Conservation (phyloP, 2,797 vertebrate genomes). For the Parauchenoglanis ngamensis region DNA sequence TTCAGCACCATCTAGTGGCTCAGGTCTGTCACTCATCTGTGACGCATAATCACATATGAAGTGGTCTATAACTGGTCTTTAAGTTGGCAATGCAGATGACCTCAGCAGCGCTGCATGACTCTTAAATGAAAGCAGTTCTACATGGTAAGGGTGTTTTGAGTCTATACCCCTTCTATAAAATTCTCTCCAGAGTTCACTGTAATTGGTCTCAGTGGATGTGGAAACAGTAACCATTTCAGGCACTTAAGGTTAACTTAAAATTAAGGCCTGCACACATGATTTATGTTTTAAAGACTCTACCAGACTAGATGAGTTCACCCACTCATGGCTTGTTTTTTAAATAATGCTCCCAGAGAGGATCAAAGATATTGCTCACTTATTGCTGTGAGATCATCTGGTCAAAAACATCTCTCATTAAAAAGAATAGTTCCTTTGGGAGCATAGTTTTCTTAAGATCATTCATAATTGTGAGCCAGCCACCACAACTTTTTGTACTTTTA, state of each 20-base stretch:
- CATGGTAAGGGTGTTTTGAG: background rate
- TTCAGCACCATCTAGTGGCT: constrained; percentile 81
- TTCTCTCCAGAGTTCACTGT: constrained; percentile 2
- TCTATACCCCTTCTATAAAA: constrained; percentile 2
- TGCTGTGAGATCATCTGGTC: background rate
- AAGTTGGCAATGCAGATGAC: background rate
- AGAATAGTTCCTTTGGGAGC: background rate
- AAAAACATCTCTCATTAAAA: background rate
- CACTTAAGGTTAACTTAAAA: constrained; percentile 23
- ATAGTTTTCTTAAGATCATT: background rate
- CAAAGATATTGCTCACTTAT: constrained; percentile 12
- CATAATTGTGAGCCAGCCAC: background rate
- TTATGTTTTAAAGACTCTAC: constrained; percentile 31
- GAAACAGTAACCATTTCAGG: constrained; percentile 32
- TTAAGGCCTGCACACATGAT: constrained; percentile 12
- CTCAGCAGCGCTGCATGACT: constrained; percentile 31
- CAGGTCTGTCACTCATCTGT: constrained; percentile 39
- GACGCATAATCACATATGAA: constrained; percentile 1
- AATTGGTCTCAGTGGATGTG: constrained; percentile 41
- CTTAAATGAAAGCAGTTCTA: constrained; percentile 7
- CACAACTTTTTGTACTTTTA: too few species aligned
- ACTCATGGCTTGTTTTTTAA: constrained; percentile 15
- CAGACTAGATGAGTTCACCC: constrained; percentile 29
- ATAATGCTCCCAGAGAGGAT: background rate
- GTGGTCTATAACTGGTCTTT: background rate